Conservation (phyloP, 2,113 vertebrate genomes). For the Ceyx margarethae region DNA sequence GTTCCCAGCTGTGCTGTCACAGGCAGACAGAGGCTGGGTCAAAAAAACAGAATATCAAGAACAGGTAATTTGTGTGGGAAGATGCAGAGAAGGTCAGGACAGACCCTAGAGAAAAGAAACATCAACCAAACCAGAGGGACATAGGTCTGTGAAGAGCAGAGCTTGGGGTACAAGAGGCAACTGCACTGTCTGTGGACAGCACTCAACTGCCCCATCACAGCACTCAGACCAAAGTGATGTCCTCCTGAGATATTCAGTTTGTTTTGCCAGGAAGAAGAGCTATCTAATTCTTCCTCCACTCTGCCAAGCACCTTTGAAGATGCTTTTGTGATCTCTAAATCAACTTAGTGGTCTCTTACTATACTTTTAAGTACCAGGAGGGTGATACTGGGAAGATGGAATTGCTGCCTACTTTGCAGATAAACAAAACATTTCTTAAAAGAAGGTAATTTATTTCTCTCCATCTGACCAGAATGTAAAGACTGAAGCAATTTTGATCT, state of each 20-base stretch:
- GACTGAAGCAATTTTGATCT: neutral
- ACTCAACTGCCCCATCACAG: neutral
- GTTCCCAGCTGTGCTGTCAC: neutral
- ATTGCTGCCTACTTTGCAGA: neutral
- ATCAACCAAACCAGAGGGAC: neutral
- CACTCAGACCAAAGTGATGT: neutral
- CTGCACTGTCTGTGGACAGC: fast-evolving
- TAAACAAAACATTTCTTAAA: neutral
- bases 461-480: neutral
- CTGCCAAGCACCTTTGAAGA: neutral
- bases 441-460: neutral
- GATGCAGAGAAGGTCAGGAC: neutral
- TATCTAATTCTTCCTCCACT: neutral
- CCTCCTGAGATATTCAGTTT: neutral
- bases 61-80: neutral
- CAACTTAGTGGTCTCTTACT: neutral
- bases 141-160: neutral
- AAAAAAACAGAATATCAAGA: neutral
- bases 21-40: neutral
- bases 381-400: neutral
- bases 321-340: neutral
- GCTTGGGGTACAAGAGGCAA: neutral
- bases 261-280: neutral
- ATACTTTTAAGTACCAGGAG: neutral
- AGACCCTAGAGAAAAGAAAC: neutral